A percentile compares a stretch with the other conserved stretches of the same genome.
These are phyloP conservation scores for Micronycteris hirsuta DNA, from an alignment of 2,113 vertebrate species.

Conservation along the genomic window DNA sequence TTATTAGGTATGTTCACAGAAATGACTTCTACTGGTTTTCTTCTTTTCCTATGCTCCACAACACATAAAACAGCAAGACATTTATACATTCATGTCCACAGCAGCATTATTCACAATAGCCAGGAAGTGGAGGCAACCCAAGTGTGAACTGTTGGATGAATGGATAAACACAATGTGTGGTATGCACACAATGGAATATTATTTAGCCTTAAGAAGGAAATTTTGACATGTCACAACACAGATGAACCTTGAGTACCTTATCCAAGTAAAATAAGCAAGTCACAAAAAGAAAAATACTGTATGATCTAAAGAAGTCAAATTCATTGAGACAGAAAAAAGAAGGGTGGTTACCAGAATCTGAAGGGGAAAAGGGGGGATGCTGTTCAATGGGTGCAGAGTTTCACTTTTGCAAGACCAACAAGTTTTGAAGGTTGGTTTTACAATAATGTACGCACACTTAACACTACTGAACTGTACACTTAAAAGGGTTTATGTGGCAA, in stretches of 20 bases:
- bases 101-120: neutral
- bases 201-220: neutral
- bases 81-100: neutral
- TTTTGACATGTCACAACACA: neutral
- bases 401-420: neutral
- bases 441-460: neutral
- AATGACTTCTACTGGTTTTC: neutral
- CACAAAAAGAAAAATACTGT: neutral
- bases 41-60: neutral
- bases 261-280: neutral
- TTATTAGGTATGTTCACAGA: neutral
- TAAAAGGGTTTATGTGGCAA: neutral
- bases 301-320: neutral
- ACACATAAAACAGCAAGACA: neutral
- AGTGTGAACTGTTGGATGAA: neutral
- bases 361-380: neutral
- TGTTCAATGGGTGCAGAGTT: neutral
- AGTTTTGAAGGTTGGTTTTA: neutral
- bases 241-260: neutral
- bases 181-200: neutral
- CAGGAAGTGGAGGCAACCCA: neutral
- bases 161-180: neutral
- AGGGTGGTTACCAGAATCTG: neutral
- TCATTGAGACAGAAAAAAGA: neutral
- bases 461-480: neutral